A percentile compares a stretch with the other conserved stretches of the same genome.
phyloP scores from a whole-genome alignment of 2,113 vertebrate genomes.

The Hippopotamus amphibius region DNA sequence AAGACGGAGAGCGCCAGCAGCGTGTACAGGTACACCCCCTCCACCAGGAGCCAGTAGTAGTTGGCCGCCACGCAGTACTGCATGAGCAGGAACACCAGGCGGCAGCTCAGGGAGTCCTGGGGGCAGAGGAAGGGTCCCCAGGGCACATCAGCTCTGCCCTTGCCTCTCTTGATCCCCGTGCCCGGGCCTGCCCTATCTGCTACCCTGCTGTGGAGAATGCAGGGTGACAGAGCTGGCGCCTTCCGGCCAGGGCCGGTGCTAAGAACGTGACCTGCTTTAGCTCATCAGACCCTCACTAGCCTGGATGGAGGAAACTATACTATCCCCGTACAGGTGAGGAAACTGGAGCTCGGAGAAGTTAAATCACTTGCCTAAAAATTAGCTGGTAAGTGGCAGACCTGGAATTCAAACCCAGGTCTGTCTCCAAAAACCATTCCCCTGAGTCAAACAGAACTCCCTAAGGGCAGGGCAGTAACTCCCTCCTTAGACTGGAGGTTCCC shows the following conservation, averaged over 20 bases:
- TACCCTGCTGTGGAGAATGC: fast-evolving
- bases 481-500: background rate
- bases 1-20: slow-evolving; percentile 95
- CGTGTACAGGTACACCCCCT: slow-evolving; percentile 96
- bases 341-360: background rate
- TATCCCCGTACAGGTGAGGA: background rate
- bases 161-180: background rate
- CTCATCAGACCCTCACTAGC: background rate
- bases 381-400: background rate
- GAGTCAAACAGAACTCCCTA: background rate
- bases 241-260: background rate
- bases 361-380: background rate
- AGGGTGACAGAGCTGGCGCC: background rate
- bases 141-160: background rate
- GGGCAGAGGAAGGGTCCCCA: background rate
- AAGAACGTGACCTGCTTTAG: background rate
- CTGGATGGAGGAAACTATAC: background rate
- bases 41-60: slow-evolving; percentile 98
- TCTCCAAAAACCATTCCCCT: background rate
- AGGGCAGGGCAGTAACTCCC: background rate
- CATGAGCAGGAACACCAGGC: slow-evolving; percentile 97
- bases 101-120: slow-evolving; percentile 93
- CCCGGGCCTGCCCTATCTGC: background rate
- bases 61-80: slow-evolving; percentile 98
- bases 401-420: background rate